Conservation (phyloP, 1,140 invertebrate species). For the Sycophaga agraensis region DNA sequence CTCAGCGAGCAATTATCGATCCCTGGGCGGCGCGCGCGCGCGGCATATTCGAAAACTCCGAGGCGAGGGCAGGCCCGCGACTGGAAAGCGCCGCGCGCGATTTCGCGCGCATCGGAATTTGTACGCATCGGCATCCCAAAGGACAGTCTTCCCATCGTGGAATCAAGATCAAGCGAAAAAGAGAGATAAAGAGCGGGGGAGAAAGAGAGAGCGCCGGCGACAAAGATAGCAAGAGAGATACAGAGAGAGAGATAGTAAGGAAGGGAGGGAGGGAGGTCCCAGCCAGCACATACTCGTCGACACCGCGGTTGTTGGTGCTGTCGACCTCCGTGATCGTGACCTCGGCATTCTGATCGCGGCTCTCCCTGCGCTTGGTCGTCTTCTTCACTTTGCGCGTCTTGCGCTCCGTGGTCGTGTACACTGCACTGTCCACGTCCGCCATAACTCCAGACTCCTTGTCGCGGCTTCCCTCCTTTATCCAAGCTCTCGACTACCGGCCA, state of each 20-base stretch:
- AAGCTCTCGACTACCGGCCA: background rate
- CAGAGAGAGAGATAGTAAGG: slow-evolving; percentile 5
- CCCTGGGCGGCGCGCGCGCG: background rate
- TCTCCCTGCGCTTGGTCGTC: slow-evolving; percentile 77
- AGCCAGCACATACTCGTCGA: slow-evolving; percentile 80
- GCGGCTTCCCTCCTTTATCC: background rate
- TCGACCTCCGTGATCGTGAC: slow-evolving; percentile 81
- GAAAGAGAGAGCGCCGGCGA: background rate
- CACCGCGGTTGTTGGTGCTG: slow-evolving; percentile 66
- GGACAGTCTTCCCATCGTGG: background rate
- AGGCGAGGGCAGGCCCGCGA: background rate
- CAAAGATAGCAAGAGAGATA: background rate
- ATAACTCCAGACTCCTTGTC: slow-evolving; percentile 51
- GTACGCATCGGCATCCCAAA: slow-evolving; percentile 1
- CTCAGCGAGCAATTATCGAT: no score
- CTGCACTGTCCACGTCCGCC: slow-evolving; percentile 85
- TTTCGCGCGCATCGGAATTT: background rate
- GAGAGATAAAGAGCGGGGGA: background rate
- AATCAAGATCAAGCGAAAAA: background rate
- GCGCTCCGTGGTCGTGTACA: slow-evolving; percentile 78
- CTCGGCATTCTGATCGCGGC: slow-evolving; percentile 68
- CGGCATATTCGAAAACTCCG: slow-evolving; percentile 9
- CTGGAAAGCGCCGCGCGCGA: background rate
- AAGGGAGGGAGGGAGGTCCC: slow-evolving; percentile 25
- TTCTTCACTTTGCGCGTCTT: slow-evolving; percentile 89